Conservation (phyloP, 1,140 invertebrate genomes). For the Lordiphosa mommai region DNA sequence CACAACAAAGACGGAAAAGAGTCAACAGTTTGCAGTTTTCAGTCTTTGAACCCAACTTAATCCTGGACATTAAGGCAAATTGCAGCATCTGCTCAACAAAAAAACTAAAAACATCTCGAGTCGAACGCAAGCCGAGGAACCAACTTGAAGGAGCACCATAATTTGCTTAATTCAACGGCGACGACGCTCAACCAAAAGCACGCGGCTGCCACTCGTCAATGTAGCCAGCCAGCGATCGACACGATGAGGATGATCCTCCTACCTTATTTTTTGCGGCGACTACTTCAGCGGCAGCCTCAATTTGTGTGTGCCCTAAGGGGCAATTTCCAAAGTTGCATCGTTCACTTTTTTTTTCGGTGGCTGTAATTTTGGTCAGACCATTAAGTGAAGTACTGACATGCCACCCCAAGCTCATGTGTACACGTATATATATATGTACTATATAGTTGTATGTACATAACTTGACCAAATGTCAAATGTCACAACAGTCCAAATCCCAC, state of each 20-base stretch:
- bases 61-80: slow-evolving; percentile 73
- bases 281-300: slow-evolving; percentile 66
- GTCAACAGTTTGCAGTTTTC: slow-evolving; percentile 67
- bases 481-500: slow-evolving; percentile 13
- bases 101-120: slow-evolving; percentile 9
- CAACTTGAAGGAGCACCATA: slow-evolving; percentile 49
- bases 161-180: slow-evolving; percentile 75
- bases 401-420: not conserved
- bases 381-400: slow-evolving; percentile 16
- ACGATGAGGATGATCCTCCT: slow-evolving; percentile 49
- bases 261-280: slow-evolving; percentile 24
- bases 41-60: slow-evolving; percentile 45
- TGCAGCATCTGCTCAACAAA: slow-evolving; percentile 44
- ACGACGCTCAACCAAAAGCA: slow-evolving; percentile 38
- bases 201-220: slow-evolving; percentile 69
- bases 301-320: slow-evolving; percentile 50
- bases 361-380: slow-evolving; percentile 45
- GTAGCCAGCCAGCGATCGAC: slow-evolving; percentile 17
- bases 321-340: slow-evolving; percentile 25
- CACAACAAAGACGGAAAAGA: slow-evolving; percentile 38
- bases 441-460: not conserved
- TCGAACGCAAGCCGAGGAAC: slow-evolving; percentile 28
- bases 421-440: not conserved
- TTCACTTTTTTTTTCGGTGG: slow-evolving; percentile 38
- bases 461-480: slow-evolving; percentile 19